Evolutionary conservation across 2,888 invertebrate genomes (phyloP).

Genomic region (Muscina levida): DNA sequence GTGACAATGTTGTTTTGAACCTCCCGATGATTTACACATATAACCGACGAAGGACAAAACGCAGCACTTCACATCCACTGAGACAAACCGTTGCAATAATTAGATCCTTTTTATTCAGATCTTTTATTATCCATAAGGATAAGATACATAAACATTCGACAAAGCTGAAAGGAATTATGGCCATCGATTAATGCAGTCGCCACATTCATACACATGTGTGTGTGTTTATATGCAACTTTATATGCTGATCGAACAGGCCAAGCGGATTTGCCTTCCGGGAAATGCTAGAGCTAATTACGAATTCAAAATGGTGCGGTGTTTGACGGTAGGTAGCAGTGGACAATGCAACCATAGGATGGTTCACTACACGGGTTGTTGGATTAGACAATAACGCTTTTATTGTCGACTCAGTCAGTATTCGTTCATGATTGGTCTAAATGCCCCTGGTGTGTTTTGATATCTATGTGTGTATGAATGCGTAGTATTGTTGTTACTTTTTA

Average conservation of each 20-base stretch:
- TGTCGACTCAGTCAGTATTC: neutral
- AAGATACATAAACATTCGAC: no score
- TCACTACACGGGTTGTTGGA: slow-evolving; percentile 5
- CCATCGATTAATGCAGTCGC: slow-evolving; percentile 12
- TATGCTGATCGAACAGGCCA: slow-evolving; percentile 25
- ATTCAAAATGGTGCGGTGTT: slow-evolving; percentile 23
- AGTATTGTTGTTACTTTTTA: slow-evolving; percentile 2
- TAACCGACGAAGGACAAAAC: neutral
- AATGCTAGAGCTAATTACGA: slow-evolving; percentile 46
- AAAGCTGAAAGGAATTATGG: slow-evolving; percentile 5
- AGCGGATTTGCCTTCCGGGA: slow-evolving; percentile 44
- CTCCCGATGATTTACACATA: neutral
- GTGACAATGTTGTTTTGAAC: neutral
- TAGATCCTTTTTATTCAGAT: no score
- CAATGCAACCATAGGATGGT: neutral
- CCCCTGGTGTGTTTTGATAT: slow-evolving; percentile 65
- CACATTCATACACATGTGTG: slow-evolving; percentile 4
- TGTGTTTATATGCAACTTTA: neutral
- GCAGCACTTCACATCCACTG: neutral
- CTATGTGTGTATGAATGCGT: slow-evolving; percentile 29
- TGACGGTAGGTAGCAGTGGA: neutral
- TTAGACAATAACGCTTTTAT: slow-evolving; percentile 52
- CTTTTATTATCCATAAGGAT: no score
- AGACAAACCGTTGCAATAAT: neutral
- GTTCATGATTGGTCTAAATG: slow-evolving; percentile 69